A percentile compares a stretch with the other conserved stretches of the same genome.
These are phyloP conservation scores for Corythucha ciliata DNA, from an alignment of 2,888 invertebrate species.

Conservation along the genomic window DNA sequence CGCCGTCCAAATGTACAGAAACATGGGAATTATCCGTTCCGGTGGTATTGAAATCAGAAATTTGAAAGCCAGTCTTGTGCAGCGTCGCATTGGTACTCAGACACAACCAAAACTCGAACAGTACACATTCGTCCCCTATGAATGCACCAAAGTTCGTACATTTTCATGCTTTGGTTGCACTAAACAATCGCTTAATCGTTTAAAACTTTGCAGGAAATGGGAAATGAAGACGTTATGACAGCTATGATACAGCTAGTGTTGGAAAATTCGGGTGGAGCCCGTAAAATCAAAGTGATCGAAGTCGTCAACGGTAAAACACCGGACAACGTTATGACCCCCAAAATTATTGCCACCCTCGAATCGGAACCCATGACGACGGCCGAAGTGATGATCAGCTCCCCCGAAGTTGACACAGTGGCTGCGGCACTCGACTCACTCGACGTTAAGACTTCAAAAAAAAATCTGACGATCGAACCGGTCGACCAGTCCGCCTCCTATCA, in stretches of 20 bases:
- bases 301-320: slow-evolving; percentile 51
- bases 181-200: no score
- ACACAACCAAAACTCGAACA: slow-evolving; percentile 83
- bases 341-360: slow-evolving; percentile 54
- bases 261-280: slow-evolving; percentile 61
- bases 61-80: slow-evolving; percentile 83
- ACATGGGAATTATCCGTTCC: slow-evolving; percentile 62
- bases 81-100: slow-evolving; percentile 63
- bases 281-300: slow-evolving; percentile 67
- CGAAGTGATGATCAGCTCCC: slow-evolving; percentile 51
- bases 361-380: slow-evolving; percentile 54
- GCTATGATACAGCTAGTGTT: slow-evolving; percentile 61
- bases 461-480: slow-evolving; percentile 50
- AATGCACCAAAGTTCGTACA: slow-evolving; percentile 41
- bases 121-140: slow-evolving; percentile 71
- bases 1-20: slow-evolving; percentile 56
- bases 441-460: slow-evolving; percentile 56
- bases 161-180: no score
- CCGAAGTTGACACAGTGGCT: slow-evolving; percentile 48
- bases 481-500: slow-evolving; percentile 56
- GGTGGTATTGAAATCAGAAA: slow-evolving; percentile 84
- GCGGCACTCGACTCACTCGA: slow-evolving; percentile 51
- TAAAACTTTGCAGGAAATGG: slow-evolving; percentile 24
- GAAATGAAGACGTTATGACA: slow-evolving; percentile 46
- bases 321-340: slow-evolving; percentile 54